phyloP scores from a whole-genome alignment of 1,140 invertebrate genomes.

The Drosophila bocqueti region DNA sequence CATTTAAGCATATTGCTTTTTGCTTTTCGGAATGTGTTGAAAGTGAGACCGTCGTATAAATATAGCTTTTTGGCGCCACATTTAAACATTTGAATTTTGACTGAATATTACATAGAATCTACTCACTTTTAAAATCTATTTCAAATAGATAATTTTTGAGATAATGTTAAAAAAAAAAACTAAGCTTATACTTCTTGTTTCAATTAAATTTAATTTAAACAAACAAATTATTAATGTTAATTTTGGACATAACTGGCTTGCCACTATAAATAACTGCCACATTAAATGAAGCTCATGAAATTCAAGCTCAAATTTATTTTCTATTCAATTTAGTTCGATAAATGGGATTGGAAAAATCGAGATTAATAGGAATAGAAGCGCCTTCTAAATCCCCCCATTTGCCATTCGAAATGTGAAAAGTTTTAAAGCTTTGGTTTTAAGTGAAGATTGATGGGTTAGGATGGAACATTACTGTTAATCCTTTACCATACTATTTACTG shows the following conservation, averaged over 20 bases:
- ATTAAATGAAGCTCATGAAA: too few species aligned
- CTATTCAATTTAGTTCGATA: background rate
- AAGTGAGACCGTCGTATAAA: background rate
- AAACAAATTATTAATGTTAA: too few species aligned
- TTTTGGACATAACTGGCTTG: too few species aligned
- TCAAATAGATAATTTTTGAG: too few species aligned
- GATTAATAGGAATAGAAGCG: background rate
- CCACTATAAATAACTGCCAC: too few species aligned
- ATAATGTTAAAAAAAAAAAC: too few species aligned
- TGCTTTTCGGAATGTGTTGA: background rate
- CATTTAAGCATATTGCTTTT: too few species aligned
- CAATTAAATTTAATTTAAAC: too few species aligned
- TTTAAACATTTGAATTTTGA: background rate
- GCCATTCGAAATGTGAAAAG: background rate
- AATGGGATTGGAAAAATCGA: background rate
- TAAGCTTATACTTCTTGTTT: too few species aligned
- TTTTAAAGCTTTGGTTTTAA: background rate
- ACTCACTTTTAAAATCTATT: too few species aligned
- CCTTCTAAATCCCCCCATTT: background rate
- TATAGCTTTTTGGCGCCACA: background rate
- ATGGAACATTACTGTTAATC: background rate
- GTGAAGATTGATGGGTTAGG: conserved; percentile 7
- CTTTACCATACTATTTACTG: background rate
- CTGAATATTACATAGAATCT: too few species aligned
- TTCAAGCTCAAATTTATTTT: background rate